Conservation (phyloP, 2,888 invertebrate species). For the Aethes cnicana region DNA sequence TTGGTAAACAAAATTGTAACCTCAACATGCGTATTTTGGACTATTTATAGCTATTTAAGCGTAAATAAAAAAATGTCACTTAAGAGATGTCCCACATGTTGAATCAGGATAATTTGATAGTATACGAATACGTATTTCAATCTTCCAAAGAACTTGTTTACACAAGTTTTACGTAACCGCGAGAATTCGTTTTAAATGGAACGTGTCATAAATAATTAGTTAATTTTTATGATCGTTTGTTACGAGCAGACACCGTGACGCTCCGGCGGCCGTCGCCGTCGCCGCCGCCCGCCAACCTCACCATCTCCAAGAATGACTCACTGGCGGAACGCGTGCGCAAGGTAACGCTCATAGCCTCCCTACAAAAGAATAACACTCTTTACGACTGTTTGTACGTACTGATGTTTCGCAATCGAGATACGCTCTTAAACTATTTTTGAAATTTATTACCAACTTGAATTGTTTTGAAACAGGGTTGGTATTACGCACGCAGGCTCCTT, state of each 20-base stretch:
- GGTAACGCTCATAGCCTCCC: conserved; percentile 56
- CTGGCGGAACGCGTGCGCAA: conserved; percentile 87
- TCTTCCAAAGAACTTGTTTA: not conserved
- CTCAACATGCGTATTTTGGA: too few relatives aligned
- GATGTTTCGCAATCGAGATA: conserved; percentile 22
- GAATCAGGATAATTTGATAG: too few relatives aligned
- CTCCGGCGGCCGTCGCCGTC: conserved; percentile 79
- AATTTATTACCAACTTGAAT: conserved; percentile 11
- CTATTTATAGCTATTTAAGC: too few relatives aligned
- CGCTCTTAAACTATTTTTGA: conserved; percentile 9
- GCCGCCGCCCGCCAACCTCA: conserved; percentile 76
- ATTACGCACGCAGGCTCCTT: not conserved
- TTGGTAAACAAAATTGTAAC: too few relatives aligned
- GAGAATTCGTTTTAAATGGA: conserved; percentile 16
- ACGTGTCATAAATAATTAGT: conserved; percentile 5
- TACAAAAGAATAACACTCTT: conserved; percentile 23
- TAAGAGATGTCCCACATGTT: too few relatives aligned
- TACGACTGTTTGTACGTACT: conserved; percentile 19
- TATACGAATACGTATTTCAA: too few relatives aligned
- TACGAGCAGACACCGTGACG: conserved; percentile 64
- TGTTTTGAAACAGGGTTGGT: conserved; percentile 2
- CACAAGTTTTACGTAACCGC: conserved; percentile 10
- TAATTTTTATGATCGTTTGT: not conserved
- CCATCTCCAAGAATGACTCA: conserved; percentile 86
- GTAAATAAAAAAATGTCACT: too few relatives aligned